Evolutionary conservation across 2,797 vertebrate species (phyloP).

Genomic region (Galaxias olidus): DNA sequence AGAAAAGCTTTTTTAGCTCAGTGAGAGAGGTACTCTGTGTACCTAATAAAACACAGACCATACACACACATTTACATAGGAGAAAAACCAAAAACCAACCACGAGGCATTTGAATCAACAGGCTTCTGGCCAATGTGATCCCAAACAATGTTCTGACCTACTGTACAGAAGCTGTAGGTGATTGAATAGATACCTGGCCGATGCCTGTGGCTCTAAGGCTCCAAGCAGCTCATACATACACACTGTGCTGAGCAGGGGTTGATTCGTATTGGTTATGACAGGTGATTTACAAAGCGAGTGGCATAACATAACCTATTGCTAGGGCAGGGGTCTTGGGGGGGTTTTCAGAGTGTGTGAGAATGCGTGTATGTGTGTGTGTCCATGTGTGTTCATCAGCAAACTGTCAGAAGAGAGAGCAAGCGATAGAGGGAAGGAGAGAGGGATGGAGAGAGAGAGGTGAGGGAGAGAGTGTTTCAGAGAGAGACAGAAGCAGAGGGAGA

Average conservation of each 20-base stretch:
- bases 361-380: background rate
- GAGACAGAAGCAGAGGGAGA: slow-evolving; percentile 1
- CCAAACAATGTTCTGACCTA: slow-evolving; percentile 26
- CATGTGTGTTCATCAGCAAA: background rate
- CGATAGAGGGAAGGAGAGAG: background rate
- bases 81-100: too few relatives aligned
- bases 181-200: slow-evolving; percentile 12
- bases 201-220: slow-evolving; percentile 21
- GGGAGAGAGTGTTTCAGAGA: too few relatives aligned
- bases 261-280: slow-evolving; percentile 27
- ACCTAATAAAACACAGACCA: too few relatives aligned
- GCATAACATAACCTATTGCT: slow-evolving; percentile 15
- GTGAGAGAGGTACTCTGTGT: too few relatives aligned
- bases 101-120: too few relatives aligned
- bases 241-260: slow-evolving; percentile 20
- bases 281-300: slow-evolving; percentile 35
- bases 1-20: too few relatives aligned
- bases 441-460: background rate
- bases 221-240: slow-evolving; percentile 26
- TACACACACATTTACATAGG: too few relatives aligned
- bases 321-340: too few relatives aligned
- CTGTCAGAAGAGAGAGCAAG: background rate
- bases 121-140: slow-evolving; percentile 13
- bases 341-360: too few relatives aligned
- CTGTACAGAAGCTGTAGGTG: slow-evolving; percentile 21